Evolutionary conservation across 35 echinoderm and acorn worm genomes (phyloP).

Genomic region (Apostichopus parvimensis): DNA sequence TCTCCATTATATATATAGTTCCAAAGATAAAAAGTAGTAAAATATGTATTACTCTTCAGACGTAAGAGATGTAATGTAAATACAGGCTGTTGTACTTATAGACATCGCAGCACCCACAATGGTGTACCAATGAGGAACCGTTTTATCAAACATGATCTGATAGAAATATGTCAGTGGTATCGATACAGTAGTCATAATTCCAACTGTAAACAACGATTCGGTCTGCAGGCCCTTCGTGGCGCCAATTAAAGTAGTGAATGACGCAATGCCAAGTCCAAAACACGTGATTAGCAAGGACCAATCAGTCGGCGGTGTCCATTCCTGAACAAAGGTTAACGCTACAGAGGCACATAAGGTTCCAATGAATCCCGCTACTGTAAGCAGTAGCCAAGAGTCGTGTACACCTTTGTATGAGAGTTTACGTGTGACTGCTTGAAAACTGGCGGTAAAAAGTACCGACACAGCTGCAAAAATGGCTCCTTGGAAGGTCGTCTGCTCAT

Average conservation of each 20-base stretch:
- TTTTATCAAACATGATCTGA: constrained; percentile 14
- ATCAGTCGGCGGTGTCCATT: not conserved
- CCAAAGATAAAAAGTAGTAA: no score
- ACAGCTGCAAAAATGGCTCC: not conserved
- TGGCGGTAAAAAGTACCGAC: constrained; percentile 8
- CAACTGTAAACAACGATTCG: constrained; percentile 38
- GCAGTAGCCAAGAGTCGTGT: constrained; percentile 12
- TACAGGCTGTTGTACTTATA: not conserved
- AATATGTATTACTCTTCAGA: not conserved
- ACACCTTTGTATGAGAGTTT: constrained; percentile 12
- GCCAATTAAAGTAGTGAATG: not conserved
- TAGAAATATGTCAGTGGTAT: constrained; percentile 35
- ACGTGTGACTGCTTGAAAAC: constrained; percentile 22
- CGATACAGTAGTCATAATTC: constrained; percentile 20
- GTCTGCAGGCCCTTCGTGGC: constrained; percentile 28
- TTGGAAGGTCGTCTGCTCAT: not conserved
- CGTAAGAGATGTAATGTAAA: constrained; percentile 22
- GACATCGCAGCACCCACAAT: constrained; percentile 14
- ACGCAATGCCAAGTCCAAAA: not conserved
- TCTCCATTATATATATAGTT: no score
- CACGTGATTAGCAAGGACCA: not conserved
- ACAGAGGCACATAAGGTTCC: not conserved
- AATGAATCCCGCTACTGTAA: not conserved
- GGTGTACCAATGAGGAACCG: constrained; percentile 27
- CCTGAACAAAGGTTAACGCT: not conserved